Evolutionary conservation across 2,797 vertebrate genomes (phyloP).

Genomic region (Smutsia temminckii): DNA sequence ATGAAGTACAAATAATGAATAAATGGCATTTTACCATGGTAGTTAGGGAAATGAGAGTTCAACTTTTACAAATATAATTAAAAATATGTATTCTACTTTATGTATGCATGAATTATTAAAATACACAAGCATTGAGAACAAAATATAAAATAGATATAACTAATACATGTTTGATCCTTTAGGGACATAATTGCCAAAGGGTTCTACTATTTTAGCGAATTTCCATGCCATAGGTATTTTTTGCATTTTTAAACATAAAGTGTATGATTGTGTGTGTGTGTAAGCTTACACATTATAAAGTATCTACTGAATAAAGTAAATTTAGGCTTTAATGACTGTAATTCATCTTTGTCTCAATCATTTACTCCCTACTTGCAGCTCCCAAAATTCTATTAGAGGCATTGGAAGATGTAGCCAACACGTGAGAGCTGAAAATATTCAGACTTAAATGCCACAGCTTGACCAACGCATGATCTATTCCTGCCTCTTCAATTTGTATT

Average conservation of each 20-base stretch:
- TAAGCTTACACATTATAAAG: not conserved
- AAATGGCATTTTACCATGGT: not conserved
- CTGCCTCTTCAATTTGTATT: not conserved
- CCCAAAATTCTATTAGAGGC: not conserved
- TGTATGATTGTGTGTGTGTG: not conserved
- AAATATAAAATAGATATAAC: constrained; percentile 1
- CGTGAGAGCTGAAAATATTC: not conserved
- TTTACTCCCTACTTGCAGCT: not conserved
- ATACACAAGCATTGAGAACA: not conserved
- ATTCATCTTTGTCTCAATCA: not conserved
- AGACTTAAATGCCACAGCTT: not conserved
- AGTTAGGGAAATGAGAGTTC: not conserved
- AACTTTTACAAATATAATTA: not conserved
- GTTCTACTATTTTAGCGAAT: not conserved
- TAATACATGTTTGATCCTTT: not conserved
- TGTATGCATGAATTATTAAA: not conserved
- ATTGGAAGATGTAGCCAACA: not conserved
- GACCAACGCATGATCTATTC: not conserved
- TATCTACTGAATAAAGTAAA: not conserved
- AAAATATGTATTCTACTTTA: not conserved
- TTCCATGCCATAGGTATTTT: not conserved
- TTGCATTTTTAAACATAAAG: no score
- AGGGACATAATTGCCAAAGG: not conserved
- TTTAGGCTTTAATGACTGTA: not conserved
- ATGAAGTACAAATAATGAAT: not conserved